Evolutionary conservation across 2,888 invertebrate genomes (phyloP).

Genomic region (Oxytorus armatus): DNA sequence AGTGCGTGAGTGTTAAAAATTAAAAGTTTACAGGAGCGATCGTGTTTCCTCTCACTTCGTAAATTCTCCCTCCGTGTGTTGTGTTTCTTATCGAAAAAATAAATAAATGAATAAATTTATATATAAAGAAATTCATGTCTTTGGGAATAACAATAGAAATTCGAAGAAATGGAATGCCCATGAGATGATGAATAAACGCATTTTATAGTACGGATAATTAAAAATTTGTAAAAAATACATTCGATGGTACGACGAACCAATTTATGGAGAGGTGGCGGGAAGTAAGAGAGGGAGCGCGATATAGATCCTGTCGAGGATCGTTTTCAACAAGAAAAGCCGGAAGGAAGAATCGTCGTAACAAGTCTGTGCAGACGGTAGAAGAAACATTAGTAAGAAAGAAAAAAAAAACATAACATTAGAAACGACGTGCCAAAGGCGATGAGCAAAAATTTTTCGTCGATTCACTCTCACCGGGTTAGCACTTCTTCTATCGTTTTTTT

Average conservation of each 20-base stretch:
- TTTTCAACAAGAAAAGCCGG: slow-evolving; percentile 11
- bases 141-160: slow-evolving; percentile 27
- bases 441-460: slow-evolving; percentile 29
- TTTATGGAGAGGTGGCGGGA: neutral
- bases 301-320: slow-evolving; percentile 9
- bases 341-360: slow-evolving; percentile 23
- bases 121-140: too few relatives aligned
- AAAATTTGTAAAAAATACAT: slow-evolving; percentile 44
- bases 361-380: slow-evolving; percentile 5
- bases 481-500: slow-evolving; percentile 23
- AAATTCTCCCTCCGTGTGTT: too few relatives aligned
- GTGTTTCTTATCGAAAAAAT: slow-evolving; percentile 3
- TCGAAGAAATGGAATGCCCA: slow-evolving; percentile 44
- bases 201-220: slow-evolving; percentile 40
- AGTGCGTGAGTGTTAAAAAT: too few relatives aligned
- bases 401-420: neutral
- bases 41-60: too few relatives aligned
- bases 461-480: slow-evolving; percentile 20
- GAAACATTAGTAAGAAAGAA: slow-evolving; percentile 11
- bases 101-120: neutral
- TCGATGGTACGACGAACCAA: slow-evolving; percentile 31
- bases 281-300: neutral
- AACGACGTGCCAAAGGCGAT: slow-evolving; percentile 7
- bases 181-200: slow-evolving; percentile 27
- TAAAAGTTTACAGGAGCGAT: too few relatives aligned